phyloP scores from a whole-genome alignment of 2,113 vertebrate genomes.

The Chamaetylas fuelleborni region DNA sequence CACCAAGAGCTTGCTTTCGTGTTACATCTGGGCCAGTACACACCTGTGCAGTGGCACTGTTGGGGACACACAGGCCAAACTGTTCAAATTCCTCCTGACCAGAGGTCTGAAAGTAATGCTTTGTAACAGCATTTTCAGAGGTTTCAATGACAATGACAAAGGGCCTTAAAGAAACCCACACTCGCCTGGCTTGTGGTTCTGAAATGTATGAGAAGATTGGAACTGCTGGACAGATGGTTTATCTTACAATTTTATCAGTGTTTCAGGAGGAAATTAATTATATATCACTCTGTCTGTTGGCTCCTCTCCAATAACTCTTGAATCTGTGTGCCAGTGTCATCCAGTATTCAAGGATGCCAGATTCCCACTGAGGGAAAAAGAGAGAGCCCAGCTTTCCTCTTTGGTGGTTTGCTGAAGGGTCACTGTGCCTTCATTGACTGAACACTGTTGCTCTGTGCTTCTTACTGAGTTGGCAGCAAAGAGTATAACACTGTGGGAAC shows the following conservation, averaged over 20 bases:
- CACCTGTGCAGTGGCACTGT: background rate
- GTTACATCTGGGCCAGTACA: background rate
- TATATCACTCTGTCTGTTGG: background rate
- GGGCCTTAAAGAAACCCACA: background rate
- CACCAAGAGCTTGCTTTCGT: rapidly evolving
- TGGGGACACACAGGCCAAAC: background rate
- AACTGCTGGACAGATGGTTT: background rate
- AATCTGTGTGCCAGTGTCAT: background rate
- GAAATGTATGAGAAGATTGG: background rate
- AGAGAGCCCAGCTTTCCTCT: background rate
- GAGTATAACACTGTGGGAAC: rapidly evolving
- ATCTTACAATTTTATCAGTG: background rate
- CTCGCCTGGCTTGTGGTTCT: background rate
- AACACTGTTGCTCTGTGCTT: background rate
- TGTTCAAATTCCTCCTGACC: background rate
- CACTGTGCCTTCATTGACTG: background rate
- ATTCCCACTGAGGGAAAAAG: background rate
- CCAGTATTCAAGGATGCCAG: background rate
- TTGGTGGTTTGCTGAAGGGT: background rate
- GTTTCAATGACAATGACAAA: background rate
- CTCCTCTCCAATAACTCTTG: background rate
- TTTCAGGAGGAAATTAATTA: constrained; percentile 17
- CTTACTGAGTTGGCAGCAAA: background rate
- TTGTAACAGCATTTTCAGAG: background rate
- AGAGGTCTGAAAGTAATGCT: background rate